Conservation (phyloP, 2,797 vertebrate genomes). For the Acanthiza pusilla region DNA sequence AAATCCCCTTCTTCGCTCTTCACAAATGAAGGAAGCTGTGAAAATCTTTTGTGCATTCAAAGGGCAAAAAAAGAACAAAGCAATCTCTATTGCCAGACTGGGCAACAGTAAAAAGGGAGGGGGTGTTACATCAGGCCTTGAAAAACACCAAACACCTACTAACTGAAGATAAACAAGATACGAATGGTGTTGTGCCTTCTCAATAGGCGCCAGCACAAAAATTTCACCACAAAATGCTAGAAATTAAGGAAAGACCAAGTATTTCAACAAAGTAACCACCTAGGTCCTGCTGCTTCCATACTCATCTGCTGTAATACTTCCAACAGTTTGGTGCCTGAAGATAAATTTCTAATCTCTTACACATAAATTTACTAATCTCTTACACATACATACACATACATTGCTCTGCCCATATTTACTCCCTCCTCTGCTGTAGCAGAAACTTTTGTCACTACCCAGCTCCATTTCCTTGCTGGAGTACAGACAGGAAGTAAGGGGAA, state of each 20-base stretch:
- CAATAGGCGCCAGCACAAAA: neutral
- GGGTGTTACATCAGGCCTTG: slow-evolving; percentile 37
- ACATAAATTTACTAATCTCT: neutral
- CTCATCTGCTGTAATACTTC: neutral
- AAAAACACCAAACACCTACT: slow-evolving; percentile 47
- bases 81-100: slow-evolving; percentile 31
- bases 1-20: neutral
- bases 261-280: neutral
- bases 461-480: neutral
- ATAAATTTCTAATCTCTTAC: neutral
- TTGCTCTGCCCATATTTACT: neutral
- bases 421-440: neutral
- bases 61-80: slow-evolving; percentile 27
- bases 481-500: neutral
- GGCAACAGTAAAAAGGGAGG: slow-evolving; percentile 20
- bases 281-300: neutral
- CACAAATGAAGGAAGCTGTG: neutral
- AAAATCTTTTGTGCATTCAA: slow-evolving; percentile 49
- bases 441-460: neutral
- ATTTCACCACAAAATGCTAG: neutral
- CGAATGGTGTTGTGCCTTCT: neutral
- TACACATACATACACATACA: neutral
- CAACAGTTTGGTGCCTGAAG: neutral
- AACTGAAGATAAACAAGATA: slow-evolving; percentile 10
- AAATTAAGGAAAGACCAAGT: neutral